phyloP scores from a whole-genome alignment of 1,140 invertebrate species.

The Trachelipus rathkii region DNA sequence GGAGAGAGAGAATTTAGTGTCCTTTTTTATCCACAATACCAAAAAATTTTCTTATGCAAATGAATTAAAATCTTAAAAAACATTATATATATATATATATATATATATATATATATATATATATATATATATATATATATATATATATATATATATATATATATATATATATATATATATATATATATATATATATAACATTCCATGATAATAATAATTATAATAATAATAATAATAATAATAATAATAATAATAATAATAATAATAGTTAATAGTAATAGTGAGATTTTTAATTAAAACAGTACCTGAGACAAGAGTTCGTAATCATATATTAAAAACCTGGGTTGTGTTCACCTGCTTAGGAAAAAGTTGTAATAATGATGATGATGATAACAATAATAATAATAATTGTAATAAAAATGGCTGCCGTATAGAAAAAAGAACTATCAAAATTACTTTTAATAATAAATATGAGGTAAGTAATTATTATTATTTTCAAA shows the following conservation, averaged over 20 bases:
- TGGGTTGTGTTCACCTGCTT: no score
- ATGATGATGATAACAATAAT: no score
- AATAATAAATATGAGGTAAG: no score
- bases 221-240: background rate
- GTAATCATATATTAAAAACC: no score
- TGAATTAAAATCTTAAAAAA: background rate
- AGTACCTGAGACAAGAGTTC: no score
- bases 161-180: constrained; percentile 14
- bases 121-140: constrained; percentile 15
- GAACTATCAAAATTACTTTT: no score
- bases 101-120: constrained; percentile 15
- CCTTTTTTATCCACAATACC: background rate
- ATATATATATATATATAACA: no score
- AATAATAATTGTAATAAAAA: no score
- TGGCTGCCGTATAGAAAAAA: no score
- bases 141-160: constrained; percentile 15
- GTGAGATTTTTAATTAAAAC: no score
- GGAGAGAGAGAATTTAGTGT: background rate
- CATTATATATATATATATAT: constrained; percentile 10
- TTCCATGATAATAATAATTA: background rate
- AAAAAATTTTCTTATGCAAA: background rate
- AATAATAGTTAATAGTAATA: background rate
- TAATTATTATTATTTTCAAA: no score
- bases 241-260: background rate
- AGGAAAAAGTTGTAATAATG: no score